Percentiles rank a stretch among this genome's conserved stretches.
Conservation (phyloP, 2,888 invertebrate species). For the Embidobia sp. region DNA sequence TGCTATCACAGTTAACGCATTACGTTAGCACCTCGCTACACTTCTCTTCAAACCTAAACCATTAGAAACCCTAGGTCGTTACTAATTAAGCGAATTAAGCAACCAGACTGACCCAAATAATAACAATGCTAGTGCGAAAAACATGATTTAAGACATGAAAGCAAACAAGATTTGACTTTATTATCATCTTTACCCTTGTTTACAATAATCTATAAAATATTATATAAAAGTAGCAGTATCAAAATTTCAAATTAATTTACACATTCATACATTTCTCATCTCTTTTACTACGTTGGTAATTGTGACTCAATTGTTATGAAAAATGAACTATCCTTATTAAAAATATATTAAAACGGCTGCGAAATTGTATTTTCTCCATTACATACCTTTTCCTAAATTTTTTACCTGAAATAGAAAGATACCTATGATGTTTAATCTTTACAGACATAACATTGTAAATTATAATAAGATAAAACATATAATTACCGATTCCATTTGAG, state of each 20-base stretch:
- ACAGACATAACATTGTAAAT: no score
- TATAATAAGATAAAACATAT: no score
- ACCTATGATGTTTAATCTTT: no score
- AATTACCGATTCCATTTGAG: no score
- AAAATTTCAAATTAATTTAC: background rate
- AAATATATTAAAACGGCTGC: no score
- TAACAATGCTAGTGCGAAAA: background rate
- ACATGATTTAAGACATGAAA: background rate
- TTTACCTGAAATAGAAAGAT: no score
- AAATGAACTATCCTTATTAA: no score
- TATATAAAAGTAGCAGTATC: background rate
- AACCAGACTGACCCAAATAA: conserved; percentile 4
- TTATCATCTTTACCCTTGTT: background rate
- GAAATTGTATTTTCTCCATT: no score
- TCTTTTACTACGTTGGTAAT: no score
- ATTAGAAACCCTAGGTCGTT: background rate
- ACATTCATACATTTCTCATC: background rate
- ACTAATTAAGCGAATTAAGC: conserved; percentile 7
- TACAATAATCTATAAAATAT: background rate
- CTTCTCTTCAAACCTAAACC: background rate
- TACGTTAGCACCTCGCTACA: background rate
- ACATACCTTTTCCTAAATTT: no score
- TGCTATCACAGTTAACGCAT: conserved; percentile 1
- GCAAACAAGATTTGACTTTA: background rate
- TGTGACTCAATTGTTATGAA: no score